Base-by-base conservation (phyloP, 2,888 invertebrate genomes). In the Euzophera pinguis region DNA sequence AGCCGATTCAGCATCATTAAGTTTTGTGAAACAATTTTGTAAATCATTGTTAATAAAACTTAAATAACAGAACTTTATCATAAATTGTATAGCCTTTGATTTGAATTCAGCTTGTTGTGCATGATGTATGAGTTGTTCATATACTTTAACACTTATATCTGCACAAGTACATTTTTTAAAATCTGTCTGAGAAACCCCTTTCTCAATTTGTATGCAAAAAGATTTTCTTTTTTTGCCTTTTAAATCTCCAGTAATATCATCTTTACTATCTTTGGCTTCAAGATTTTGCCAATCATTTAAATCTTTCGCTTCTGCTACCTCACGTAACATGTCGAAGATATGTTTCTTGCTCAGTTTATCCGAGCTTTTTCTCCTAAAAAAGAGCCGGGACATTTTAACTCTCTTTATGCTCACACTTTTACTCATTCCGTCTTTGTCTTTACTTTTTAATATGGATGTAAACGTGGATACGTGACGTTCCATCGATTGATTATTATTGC, bases 101-200 rank as follows among this genome's bases (percentile, higher is more conserved):
- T 77, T 84, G 49, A 87, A 60, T 61, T 88, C 87, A 17, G 90
- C 87, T 67, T 79, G 74, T 56, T 65, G 61, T n/a, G 89, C 84
- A 53, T 90, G 90, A 55, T 80, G 59, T 51, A 86, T 74, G 7
- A 90, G 65, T 66, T 90, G 87, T 55, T 86, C 83, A 60, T 70
- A 77, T 61, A 87, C 78, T 34, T 70, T 68, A 37, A 88, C 75
- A 52, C 79, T 79, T 56, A 89, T 67, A 53, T 88, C 84, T 14
- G 78, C 60, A 65, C 90, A 90, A 5, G 82, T 78, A 57, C 90
- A 90, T 63, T 69, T 80, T 10, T 61, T 63, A 53, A 89, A 77
- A 59, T 85, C 69, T 0, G 75, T 86, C 62, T 69, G 55, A 0
- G 90, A 88, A 42, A 83, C 73, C 32, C 75, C 78, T 54, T 77